Evolutionary conservation across 2,113 vertebrate genomes (phyloP).

Genomic region (Oreotrochilus melanogaster): DNA sequence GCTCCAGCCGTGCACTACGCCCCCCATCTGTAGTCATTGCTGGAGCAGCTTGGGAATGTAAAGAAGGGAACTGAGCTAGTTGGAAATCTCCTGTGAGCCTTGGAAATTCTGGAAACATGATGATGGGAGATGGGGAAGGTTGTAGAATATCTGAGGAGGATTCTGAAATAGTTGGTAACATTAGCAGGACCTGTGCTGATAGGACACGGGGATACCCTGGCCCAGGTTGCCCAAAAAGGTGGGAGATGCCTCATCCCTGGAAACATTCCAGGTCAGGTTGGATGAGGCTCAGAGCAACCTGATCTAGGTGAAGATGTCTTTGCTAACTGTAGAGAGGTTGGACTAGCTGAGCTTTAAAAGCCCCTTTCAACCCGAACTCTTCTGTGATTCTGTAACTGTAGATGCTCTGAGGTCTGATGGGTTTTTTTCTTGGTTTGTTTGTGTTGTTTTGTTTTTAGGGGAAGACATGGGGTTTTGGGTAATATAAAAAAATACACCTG

Average conservation of each 20-base stretch:
- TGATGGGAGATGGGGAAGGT: background rate
- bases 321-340: too few relatives aligned
- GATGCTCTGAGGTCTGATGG: background rate
- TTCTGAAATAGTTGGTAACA: background rate
- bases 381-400: background rate
- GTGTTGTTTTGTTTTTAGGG: background rate
- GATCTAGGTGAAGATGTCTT: too few relatives aligned
- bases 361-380: too few relatives aligned
- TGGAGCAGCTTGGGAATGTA: background rate
- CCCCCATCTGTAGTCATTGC: fast-evolving
- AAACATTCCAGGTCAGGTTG: too few relatives aligned
- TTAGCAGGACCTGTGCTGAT: too few relatives aligned
- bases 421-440: background rate
- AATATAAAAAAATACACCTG: background rate
- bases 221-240: too few relatives aligned
- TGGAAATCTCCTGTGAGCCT: background rate
- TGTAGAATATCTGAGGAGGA: background rate
- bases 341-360: too few relatives aligned
- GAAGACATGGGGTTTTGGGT: background rate
- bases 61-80: background rate
- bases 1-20: fast-evolving
- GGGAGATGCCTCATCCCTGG: too few relatives aligned
- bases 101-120: background rate
- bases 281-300: too few relatives aligned
- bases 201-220: too few relatives aligned